Evolutionary conservation across 2,797 vertebrate genomes (phyloP).

Genomic region (Xenentodon cancila): DNA sequence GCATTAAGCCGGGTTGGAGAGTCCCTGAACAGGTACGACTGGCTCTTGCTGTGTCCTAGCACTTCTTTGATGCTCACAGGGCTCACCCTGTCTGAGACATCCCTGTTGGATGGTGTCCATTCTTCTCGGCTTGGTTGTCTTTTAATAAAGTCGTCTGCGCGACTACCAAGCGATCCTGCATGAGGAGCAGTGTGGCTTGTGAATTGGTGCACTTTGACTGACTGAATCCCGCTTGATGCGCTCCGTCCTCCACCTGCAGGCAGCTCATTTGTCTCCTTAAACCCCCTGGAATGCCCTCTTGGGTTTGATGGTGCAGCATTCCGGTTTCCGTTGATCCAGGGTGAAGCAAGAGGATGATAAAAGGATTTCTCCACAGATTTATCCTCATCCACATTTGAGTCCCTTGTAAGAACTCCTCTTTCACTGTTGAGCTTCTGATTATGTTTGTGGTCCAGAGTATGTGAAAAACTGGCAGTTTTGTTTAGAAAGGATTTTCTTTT

Average conservation of each 20-base stretch:
- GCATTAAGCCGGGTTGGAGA: conserved; percentile 5
- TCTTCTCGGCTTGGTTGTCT: conserved; percentile 14
- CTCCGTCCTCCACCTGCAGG: not conserved
- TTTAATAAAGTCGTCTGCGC: conserved; percentile 20
- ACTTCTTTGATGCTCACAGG: not conserved
- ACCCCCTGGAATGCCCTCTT: conserved; percentile 14
- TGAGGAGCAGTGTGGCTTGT: conserved; percentile 11
- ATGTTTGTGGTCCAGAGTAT: not conserved
- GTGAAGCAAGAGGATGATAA: conserved; percentile 5
- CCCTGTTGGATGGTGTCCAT: conserved; percentile 7
- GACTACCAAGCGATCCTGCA: conserved; percentile 13
- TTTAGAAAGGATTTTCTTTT: conserved; percentile 19
- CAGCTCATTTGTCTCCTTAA: conserved; percentile 31
- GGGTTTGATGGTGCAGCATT: not conserved
- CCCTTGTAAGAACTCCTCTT: not conserved
- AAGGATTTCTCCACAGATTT: conserved; percentile 10
- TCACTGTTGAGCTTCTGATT: conserved; percentile 8
- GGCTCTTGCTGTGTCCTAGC: not conserved
- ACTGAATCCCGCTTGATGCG: conserved; percentile 11
- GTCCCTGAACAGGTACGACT: conserved; percentile 43
- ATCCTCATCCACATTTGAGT: not conserved
- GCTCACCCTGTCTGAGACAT: conserved; percentile 16
- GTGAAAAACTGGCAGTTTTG: conserved; percentile 4
- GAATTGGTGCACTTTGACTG: conserved; percentile 15
- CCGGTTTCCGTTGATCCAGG: conserved; percentile 1